Base-by-base conservation (phyloP, 2,113 vertebrate genomes). In the Xenus cinereus region DNA sequence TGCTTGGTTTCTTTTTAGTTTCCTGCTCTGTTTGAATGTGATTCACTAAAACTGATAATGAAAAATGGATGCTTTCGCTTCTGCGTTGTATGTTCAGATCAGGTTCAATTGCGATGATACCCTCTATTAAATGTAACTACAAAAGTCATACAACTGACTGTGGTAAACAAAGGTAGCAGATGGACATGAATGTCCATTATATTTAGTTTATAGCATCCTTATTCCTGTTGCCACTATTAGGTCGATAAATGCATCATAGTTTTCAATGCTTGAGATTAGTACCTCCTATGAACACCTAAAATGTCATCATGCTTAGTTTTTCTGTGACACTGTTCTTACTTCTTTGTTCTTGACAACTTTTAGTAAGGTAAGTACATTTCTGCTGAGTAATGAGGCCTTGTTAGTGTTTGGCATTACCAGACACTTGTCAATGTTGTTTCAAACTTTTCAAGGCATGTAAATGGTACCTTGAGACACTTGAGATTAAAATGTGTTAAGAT, bases 361-460 rank as follows among this genome's bases (percentile, higher is more conserved):
- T 80, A 57, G 80, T 73, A 72, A 95, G 96, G 97, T 97, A 95
- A 96, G 95, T 96, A 68, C 20, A 21, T 3, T 24, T 62, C 46
- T 86, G 24, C 14, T 87, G 88, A 33, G 6, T 88, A 8, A 67
- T 35, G 48, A 88, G 56, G 54, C 18, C 32, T 53, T 50, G 19
- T 32, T 86, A 64, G 16, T 66, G 5, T 80, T 63, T 35, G 72
- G 27, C 43, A 67, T 68, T 60, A 28, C 19, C 32, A 32, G 37
- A 18, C 20, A 26, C 9, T 66, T 74, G 28, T 7, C 50, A 83
- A 8, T 43, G 21, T 91, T 88, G 39, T 54, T 66, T 48, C 20
- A 75, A 81, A 59, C 43, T 74, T 84, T 33, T 33, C 30, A 53
- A 63, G 67, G 32, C 4, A 1, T 67, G 15, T 79, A 76, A 83